phyloP scores from a whole-genome alignment of 2,888 invertebrate genomes.

The Dexiosoma caninum region DNA sequence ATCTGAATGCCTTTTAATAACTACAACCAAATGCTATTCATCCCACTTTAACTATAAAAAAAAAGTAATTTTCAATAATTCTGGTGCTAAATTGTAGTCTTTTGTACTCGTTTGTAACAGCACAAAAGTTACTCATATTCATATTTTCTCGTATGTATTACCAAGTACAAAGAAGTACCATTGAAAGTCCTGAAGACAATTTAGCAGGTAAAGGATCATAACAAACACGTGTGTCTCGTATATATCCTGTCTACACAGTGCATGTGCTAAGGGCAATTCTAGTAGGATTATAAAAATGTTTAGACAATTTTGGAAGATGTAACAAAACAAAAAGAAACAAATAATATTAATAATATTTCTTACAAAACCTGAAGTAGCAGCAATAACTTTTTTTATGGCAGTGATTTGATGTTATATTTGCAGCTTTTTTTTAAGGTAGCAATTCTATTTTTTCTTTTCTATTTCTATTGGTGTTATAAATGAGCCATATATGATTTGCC shows the following conservation, averaged over 20 bases:
- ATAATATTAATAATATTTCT: background rate
- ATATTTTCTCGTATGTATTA: background rate
- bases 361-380: background rate
- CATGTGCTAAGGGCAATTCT: background rate
- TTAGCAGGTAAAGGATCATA: background rate
- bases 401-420: background rate
- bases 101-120: no score
- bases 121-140: background rate
- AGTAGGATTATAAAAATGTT: background rate
- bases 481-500: slow-evolving; percentile 3
- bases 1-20: no score
- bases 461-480: background rate
- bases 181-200: background rate
- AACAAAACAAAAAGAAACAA: background rate
- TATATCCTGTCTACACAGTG: background rate
- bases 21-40: no score
- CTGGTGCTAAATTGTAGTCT: no score
- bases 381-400: background rate
- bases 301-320: background rate
- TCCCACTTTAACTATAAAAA: no score
- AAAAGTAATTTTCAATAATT: no score
- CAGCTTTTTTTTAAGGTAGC: background rate
- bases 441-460: background rate
- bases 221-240: no score
- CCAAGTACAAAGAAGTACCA: background rate